These are phyloP conservation scores for Strongylocentrotus purpuratus DNA, from an alignment of 35 echinoderm and acorn worm genomes.

Conservation along the genomic window DNA sequence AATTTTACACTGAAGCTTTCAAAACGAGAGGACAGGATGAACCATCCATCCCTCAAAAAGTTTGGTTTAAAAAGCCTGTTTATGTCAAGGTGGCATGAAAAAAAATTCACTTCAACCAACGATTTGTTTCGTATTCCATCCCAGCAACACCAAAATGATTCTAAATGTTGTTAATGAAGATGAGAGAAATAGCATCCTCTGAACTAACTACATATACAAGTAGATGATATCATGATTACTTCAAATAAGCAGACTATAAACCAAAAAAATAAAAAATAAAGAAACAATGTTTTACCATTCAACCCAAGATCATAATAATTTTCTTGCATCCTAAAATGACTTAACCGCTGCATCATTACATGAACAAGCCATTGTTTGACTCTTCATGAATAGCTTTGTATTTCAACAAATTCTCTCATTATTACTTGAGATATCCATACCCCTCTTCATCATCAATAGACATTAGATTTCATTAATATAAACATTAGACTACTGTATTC, in stretches of 20 bases:
- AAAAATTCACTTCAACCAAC: background rate
- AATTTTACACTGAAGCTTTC: background rate
- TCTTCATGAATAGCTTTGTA: background rate
- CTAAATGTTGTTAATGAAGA: background rate
- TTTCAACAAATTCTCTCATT: background rate
- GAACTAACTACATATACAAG: background rate
- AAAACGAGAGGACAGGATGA: background rate
- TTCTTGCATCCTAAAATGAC: too few relatives aligned
- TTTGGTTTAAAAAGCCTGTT: background rate
- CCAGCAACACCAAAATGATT: background rate
- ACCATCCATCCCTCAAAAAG: background rate
- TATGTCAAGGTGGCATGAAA: background rate
- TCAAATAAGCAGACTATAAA: background rate
- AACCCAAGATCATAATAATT: background rate
- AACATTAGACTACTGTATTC: background rate
- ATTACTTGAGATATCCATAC: background rate
- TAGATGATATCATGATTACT: background rate
- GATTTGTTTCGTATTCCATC: background rate
- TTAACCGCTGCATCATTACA: background rate
- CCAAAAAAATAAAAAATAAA: background rate
- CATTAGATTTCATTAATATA: background rate
- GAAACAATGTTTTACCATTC: background rate
- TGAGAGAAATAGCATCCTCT: background rate
- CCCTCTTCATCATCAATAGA: background rate
- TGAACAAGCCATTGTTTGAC: background rate